Percentiles rank a stretch among this genome's conserved stretches.
phyloP scores from a whole-genome alignment of 2,888 invertebrate species.

The Tortricodes alternella region DNA sequence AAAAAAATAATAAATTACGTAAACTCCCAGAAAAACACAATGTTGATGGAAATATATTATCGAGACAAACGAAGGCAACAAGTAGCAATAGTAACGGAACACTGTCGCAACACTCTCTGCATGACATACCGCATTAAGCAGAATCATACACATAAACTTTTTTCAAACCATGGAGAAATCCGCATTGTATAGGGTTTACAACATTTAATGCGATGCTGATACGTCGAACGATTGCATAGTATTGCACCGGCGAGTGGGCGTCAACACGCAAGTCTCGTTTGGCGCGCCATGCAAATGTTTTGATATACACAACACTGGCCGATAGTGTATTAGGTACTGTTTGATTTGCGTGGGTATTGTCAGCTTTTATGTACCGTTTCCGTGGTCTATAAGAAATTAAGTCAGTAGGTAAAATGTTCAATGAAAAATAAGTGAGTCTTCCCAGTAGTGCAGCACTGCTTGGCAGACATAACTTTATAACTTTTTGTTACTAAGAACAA shows the following conservation, averaged over 20 bases:
- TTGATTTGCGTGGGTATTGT: constrained; percentile 78
- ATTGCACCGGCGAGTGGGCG: constrained; percentile 73
- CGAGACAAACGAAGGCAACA: constrained; percentile 36
- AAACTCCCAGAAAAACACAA: constrained; percentile 3
- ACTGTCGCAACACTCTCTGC: constrained; percentile 61
- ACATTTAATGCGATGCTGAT: constrained; percentile 75
- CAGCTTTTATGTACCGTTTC: constrained; percentile 35
- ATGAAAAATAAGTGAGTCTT: too few species aligned
- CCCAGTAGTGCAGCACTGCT: too few species aligned
- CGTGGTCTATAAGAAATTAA: constrained; percentile 10
- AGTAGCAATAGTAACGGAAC: constrained; percentile 42
- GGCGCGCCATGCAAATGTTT: constrained; percentile 70
- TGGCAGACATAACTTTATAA: too few species aligned
- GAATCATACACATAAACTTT: constrained; percentile 57
- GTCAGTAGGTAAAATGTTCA: too few species aligned
- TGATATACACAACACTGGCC: constrained; percentile 58
- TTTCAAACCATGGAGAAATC: constrained; percentile 63
- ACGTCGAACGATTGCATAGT: constrained; percentile 69
- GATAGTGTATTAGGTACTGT: constrained; percentile 67
- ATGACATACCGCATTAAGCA: constrained; percentile 60
- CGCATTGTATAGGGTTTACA: constrained; percentile 63
- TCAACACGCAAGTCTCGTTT: constrained; percentile 70
- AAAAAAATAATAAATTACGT: not conserved
- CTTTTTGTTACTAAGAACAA: too few species aligned
- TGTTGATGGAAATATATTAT: too few species aligned